These are phyloP conservation scores for Meleagris gallopavo DNA, from an alignment of 2,113 vertebrate species.

Conservation along the genomic window DNA sequence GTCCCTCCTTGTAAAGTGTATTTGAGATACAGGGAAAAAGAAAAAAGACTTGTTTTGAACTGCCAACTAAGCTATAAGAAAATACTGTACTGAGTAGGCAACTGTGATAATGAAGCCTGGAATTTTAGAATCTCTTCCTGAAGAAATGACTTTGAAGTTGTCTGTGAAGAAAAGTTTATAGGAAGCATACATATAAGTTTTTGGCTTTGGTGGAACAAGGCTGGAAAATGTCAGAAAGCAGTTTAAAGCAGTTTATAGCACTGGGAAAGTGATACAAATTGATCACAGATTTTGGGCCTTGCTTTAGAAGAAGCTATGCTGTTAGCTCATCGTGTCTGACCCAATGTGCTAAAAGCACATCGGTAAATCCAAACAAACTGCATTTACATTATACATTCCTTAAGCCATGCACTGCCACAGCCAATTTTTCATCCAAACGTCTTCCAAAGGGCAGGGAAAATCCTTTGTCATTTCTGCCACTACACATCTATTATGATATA, in stretches of 20 bases:
- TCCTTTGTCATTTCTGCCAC: background rate
- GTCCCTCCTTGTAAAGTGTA: background rate
- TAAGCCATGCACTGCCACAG: background rate
- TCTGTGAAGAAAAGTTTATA: background rate
- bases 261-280: background rate
- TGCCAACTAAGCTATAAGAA: background rate
- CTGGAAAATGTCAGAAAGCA: background rate
- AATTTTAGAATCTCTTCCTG: background rate
- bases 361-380: background rate
- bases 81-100: background rate
- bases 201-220: background rate
- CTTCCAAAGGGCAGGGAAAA: background rate
- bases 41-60: background rate
- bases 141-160: background rate
- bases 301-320: background rate
- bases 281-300: background rate
- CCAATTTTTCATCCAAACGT: background rate
- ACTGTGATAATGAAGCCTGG: background rate
- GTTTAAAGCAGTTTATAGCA: background rate
- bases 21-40: background rate
- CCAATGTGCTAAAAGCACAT: accelerated
- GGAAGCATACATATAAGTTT: background rate
- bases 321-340: background rate
- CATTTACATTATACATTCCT: background rate
- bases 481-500: background rate